Percentiles rank a stretch among this genome's conserved stretches.
phyloP scores from a whole-genome alignment of 1,140 invertebrate genomes.

The Drosophila oshimai region DNA sequence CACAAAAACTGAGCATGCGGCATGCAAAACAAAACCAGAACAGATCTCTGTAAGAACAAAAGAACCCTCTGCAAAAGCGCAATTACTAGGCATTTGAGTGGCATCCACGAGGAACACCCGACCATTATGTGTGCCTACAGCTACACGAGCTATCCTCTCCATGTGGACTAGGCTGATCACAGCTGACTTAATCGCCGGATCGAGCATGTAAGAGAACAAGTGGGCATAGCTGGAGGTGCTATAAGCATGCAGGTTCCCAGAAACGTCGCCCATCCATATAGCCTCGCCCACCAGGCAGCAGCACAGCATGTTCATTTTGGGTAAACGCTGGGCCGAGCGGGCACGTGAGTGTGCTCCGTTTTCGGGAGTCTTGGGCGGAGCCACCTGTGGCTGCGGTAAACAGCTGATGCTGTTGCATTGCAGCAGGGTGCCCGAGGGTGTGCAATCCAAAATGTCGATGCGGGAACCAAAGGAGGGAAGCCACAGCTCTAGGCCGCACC shows the following conservation, averaged over 20 bases:
- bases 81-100: conserved; percentile 85
- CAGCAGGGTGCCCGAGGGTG: conserved; percentile 83
- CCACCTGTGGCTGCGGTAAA: conserved; percentile 54
- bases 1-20: conserved; percentile 84
- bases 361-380: conserved; percentile 54
- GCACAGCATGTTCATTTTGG: conserved; percentile 74
- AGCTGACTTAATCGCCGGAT: conserved; percentile 84
- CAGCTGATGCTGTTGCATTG: conserved; percentile 74
- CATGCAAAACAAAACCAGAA: conserved; percentile 85
- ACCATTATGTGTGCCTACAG: conserved; percentile 89
- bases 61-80: conserved; percentile 86
- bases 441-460: conserved; percentile 86
- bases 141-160: conserved; percentile 87
- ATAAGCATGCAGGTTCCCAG: conserved; percentile 91
- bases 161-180: conserved; percentile 87
- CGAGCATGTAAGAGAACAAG: conserved; percentile 85
- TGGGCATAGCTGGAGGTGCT: conserved; percentile 84
- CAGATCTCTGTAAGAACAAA: conserved; percentile 91
- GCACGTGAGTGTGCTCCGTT: conserved; percentile 39
- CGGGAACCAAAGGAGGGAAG: conserved; percentile 88
- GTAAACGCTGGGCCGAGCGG: conserved; percentile 55
- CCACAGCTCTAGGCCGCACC: conserved; percentile 86
- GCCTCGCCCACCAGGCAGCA: conserved; percentile 86
- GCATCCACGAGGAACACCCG: conserved; percentile 89
- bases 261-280: conserved; percentile 94